Evolutionary conservation across 2,113 vertebrate species (phyloP).

Genomic region (Nanger granti): DNA sequence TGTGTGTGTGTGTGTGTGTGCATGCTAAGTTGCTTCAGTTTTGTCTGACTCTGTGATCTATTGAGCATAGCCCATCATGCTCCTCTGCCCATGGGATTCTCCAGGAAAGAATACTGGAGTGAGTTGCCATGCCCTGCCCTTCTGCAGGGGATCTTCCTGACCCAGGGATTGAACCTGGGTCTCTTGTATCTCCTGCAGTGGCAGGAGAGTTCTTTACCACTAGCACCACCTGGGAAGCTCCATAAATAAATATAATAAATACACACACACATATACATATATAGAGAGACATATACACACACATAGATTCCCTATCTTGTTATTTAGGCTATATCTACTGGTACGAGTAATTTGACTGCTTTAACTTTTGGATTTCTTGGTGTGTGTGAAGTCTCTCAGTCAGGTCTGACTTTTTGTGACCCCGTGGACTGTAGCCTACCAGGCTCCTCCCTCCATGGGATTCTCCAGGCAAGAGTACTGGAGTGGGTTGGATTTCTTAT

Average conservation of each 20-base stretch:
- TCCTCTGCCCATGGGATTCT: neutral
- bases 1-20: neutral
- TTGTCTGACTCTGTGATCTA: neutral
- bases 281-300: fast-evolving
- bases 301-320: neutral
- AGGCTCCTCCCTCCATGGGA: too few species aligned
- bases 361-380: neutral
- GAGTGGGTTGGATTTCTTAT: neutral
- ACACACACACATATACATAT: neutral
- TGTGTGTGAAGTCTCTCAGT: too few species aligned
- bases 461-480: too few species aligned
- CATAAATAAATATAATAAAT: neutral
- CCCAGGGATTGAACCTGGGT: neutral
- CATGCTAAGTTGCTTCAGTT: neutral
- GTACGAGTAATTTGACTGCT: neutral
- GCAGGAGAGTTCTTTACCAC: neutral
- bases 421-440: too few species aligned
- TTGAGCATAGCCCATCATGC: neutral
- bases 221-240: neutral
- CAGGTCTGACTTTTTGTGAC: too few species aligned
- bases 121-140: neutral
- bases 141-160: neutral
- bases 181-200: neutral
- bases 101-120: neutral
- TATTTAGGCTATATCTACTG: neutral